These are phyloP conservation scores for Chelmon rostratus DNA, from an alignment of 2,797 vertebrate species.

Conservation along the genomic window DNA sequence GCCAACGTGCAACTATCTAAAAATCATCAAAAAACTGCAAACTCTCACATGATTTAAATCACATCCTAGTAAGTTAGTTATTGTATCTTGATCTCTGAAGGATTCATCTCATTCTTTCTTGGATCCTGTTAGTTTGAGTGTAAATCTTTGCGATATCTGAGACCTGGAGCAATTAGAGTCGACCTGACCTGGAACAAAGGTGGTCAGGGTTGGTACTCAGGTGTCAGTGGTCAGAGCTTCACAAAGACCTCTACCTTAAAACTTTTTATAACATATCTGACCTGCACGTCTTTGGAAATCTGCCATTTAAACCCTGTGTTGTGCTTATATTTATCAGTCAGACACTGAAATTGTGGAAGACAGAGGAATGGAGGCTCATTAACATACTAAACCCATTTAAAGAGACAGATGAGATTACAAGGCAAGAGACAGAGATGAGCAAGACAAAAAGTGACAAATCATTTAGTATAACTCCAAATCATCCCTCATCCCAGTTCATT, in stretches of 20 bases:
- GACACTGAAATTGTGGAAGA: background rate
- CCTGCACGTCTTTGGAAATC: background rate
- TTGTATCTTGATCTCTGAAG: background rate
- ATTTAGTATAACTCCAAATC: conserved; percentile 25
- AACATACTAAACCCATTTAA: conserved; percentile 5
- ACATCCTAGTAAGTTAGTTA: background rate
- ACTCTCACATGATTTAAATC: background rate
- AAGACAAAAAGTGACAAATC: conserved; percentile 40
- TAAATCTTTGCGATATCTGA: background rate
- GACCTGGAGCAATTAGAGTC: background rate
- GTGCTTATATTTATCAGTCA: conserved; percentile 6
- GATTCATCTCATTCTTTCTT: background rate
- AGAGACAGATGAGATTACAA: conserved; percentile 19
- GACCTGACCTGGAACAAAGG: background rate
- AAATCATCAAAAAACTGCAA: background rate
- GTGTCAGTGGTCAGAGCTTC: background rate
- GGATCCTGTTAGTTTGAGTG: background rate
- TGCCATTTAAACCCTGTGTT: background rate
- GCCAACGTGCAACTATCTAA: background rate
- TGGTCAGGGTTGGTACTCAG: background rate
- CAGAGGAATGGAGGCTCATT: background rate
- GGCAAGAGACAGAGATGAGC: conserved; percentile 2
- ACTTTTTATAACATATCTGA: background rate
- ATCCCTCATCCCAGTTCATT: conserved; percentile 7
- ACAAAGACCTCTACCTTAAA: background rate